Conservation (phyloP, 2,113 vertebrate genomes). For the Myotis brandtii region DNA sequence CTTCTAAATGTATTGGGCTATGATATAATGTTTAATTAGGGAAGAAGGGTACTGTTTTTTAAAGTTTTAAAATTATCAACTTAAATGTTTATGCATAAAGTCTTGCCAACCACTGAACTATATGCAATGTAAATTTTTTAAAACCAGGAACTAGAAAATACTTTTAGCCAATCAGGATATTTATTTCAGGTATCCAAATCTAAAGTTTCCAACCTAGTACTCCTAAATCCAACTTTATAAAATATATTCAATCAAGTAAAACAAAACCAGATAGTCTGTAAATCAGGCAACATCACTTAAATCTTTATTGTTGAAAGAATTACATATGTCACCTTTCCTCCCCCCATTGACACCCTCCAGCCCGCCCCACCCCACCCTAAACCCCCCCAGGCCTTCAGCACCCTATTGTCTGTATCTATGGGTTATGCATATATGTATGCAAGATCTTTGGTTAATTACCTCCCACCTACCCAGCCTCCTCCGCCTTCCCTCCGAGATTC, state of each 20-base stretch:
- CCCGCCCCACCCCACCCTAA: too few relatives aligned
- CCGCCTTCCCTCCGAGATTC: too few relatives aligned
- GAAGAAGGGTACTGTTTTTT: not conserved
- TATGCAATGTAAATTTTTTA: not conserved
- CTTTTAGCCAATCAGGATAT: not conserved
- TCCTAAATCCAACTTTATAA: slow-evolving; percentile 4
- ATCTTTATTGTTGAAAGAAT: too few relatives aligned
- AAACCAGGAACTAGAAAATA: not conserved
- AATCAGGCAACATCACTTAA: not conserved
- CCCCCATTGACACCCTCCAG: too few relatives aligned
- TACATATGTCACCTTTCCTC: too few relatives aligned
- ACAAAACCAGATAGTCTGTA: slow-evolving; percentile 7
- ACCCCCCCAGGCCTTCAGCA: too few relatives aligned
- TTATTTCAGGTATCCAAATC: not conserved
- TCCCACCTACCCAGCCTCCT: too few relatives aligned
- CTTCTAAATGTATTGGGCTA: not conserved
- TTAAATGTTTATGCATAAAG: not conserved
- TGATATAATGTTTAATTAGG: not conserved
- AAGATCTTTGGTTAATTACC: too few relatives aligned
- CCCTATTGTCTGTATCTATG: too few relatives aligned
- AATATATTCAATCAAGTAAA: slow-evolving; percentile 6
- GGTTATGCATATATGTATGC: too few relatives aligned
- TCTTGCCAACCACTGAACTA: not conserved
- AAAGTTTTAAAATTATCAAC: not conserved
- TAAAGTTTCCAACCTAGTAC: not conserved